Evolutionary conservation across 2,113 vertebrate species (phyloP).

Genomic region (Cyanoliseus patagonus): DNA sequence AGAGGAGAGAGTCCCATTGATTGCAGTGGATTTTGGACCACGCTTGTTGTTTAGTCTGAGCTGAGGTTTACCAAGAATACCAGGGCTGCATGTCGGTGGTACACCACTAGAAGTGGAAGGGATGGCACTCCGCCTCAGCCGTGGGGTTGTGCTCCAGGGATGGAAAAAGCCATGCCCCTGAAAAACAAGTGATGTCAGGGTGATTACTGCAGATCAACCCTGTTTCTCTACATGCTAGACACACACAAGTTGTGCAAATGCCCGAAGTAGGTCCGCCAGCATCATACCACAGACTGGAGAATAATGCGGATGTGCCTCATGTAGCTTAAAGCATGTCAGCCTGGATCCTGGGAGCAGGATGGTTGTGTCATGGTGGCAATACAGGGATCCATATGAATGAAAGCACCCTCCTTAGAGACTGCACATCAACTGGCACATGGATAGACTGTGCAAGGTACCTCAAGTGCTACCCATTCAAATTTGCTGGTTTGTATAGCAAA

Average conservation of each 20-base stretch:
- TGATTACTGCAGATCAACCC: not conserved
- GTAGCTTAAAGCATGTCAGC: not conserved
- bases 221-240: not conserved
- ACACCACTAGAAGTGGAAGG: not conserved
- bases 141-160: rapidly evolving
- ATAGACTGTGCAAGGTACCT: rapidly evolving
- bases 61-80: slow-evolving; percentile 43
- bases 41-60: slow-evolving; percentile 13
- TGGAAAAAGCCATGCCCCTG: slow-evolving; percentile 15
- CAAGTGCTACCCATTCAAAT: not conserved
- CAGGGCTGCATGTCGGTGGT: not conserved
- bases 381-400: not conserved
- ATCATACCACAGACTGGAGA: not conserved
- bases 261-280: not conserved
- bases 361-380: not conserved
- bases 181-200: slow-evolving; percentile 23
- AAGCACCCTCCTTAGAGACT: not conserved
- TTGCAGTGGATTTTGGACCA: not conserved
- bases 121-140: not conserved
- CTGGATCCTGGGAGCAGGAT: not conserved
- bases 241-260: not conserved
- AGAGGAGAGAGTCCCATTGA: not conserved
- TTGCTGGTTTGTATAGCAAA: not conserved
- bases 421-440: not conserved
- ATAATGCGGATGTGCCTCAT: not conserved